Percentiles rank a stretch among this genome's conserved stretches.
These are phyloP conservation scores for Drosophila miranda DNA, from an alignment of 1,140 invertebrate genomes.

Conservation along the genomic window DNA sequence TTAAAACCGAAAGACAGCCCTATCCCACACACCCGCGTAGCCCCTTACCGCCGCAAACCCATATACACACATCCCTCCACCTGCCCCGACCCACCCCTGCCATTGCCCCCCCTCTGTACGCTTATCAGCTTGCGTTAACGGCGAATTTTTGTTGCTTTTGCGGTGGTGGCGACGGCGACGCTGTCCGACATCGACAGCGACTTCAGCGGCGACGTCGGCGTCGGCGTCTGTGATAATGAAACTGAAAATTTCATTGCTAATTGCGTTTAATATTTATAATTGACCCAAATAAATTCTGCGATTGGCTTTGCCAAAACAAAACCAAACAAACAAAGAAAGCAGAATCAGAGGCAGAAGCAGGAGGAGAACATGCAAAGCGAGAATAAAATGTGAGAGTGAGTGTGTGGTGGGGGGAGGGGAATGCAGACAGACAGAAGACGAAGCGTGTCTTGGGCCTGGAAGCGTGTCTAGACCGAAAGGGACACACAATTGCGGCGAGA, in stretches of 20 bases:
- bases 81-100: background rate
- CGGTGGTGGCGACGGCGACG: constrained; percentile 17
- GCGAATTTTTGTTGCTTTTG: constrained; percentile 30
- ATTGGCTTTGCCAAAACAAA: constrained; percentile 66
- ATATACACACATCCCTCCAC: no score
- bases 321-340: constrained; percentile 40
- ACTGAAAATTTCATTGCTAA: constrained; percentile 82
- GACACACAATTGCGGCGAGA: no score
- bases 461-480: no score
- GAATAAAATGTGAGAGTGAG: constrained; percentile 3
- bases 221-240: constrained; percentile 73
- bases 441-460: background rate
- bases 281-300: constrained; percentile 70
- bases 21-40: no score
- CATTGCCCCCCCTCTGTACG: background rate
- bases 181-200: constrained; percentile 11
- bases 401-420: background rate
- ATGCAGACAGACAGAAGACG: constrained; percentile 1
- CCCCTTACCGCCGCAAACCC: no score
- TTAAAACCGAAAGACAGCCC: constrained; percentile 7
- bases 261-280: constrained; percentile 81
- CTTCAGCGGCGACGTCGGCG: constrained; percentile 13
- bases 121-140: constrained; percentile 59
- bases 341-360: constrained; percentile 22
- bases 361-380: constrained; percentile 22